These are phyloP conservation scores for Drosophila gaucha DNA, from an alignment of 2,888 invertebrate species.

Conservation along the genomic window DNA sequence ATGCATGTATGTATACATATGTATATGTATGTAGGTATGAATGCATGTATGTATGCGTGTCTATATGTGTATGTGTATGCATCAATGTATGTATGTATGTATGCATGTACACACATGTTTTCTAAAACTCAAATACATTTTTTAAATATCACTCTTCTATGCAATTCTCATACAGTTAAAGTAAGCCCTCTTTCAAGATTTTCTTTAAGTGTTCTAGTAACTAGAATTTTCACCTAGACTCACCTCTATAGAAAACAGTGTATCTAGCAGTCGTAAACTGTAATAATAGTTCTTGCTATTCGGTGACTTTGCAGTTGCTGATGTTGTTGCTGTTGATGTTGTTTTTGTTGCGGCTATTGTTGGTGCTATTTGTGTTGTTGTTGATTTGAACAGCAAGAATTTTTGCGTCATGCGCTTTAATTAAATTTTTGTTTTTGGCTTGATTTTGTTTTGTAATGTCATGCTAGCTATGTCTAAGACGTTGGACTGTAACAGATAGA, in stretches of 20 bases:
- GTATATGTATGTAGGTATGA: too few species aligned
- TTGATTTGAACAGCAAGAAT: slow-evolving; percentile 29
- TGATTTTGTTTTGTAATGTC: slow-evolving; percentile 64
- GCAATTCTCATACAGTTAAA: too few species aligned
- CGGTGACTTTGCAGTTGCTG: slow-evolving; percentile 20
- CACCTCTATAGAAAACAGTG: not conserved
- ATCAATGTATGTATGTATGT: too few species aligned
- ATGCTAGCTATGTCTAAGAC: slow-evolving; percentile 44
- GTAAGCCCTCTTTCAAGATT: too few species aligned
- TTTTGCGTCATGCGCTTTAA: slow-evolving; percentile 75
- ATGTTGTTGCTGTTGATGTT: slow-evolving; percentile 11
- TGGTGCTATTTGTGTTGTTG: slow-evolving; percentile 5
- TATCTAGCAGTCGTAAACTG: not conserved
- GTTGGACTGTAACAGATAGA: slow-evolving; percentile 9
- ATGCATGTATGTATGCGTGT: too few species aligned
- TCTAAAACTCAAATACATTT: too few species aligned
- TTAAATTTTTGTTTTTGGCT: slow-evolving; percentile 71
- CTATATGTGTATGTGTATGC: too few species aligned
- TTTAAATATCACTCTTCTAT: too few species aligned
- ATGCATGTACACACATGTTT: too few species aligned
- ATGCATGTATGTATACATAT: too few species aligned
- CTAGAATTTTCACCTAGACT: not conserved
- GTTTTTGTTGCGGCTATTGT: slow-evolving; percentile 3
- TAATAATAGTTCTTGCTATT: not conserved
- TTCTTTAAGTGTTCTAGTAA: too few species aligned